Base-by-base conservation (phyloP, 1,140 invertebrate genomes). In the Pentalonia nigronervosa region DNA sequence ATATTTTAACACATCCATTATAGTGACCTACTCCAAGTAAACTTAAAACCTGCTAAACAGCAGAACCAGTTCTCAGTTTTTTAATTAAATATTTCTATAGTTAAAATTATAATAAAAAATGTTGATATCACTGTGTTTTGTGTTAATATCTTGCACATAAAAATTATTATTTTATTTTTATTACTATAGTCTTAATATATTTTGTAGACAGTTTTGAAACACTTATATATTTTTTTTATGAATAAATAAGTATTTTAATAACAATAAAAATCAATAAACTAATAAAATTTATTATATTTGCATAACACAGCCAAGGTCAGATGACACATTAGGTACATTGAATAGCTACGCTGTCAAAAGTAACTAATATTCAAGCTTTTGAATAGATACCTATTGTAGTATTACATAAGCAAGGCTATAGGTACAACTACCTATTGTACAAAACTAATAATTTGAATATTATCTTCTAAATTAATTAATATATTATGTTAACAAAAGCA, bases 391-490 rank as follows among this genome's bases (percentile, higher is more conserved):
- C 36, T 60, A 90, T 90, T 90, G 53, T 60, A 45, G 7, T 60
- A 90, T 41, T 30, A 60, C 53, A 25, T 30, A 11, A 9, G 36
- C 60, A 30, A 67, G 23, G 7, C 25, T 90, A 56, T 56, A 23
- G 48, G 50, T 90, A 76, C 3, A 34, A 36, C 17, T 89, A 50
- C 47, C 87, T 89, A 89, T 88, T 88, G 86, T 88, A 88, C 86
- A 30, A n/a, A 87, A 11, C 25, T 67, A 67, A 30, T 67, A 67
- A 67, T n/a, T 67, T 67, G 11, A 30, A 67, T 30, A 30, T 30
- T 67, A 67, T 30, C 30, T 67, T 67, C 11, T n/a, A 67, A 67
- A 67, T 67, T 67, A 11, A 67, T 67, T n/a, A 67, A 30, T 30
- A 67, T 81, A 76, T n/a, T n/a, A 67, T 67, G 9, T 41, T 76